Percentiles rank a stretch among this genome's conserved stretches.
These are phyloP conservation scores for Rhagologus leucostigma DNA, from an alignment of 2,113 vertebrate genomes.

Conservation along the genomic window DNA sequence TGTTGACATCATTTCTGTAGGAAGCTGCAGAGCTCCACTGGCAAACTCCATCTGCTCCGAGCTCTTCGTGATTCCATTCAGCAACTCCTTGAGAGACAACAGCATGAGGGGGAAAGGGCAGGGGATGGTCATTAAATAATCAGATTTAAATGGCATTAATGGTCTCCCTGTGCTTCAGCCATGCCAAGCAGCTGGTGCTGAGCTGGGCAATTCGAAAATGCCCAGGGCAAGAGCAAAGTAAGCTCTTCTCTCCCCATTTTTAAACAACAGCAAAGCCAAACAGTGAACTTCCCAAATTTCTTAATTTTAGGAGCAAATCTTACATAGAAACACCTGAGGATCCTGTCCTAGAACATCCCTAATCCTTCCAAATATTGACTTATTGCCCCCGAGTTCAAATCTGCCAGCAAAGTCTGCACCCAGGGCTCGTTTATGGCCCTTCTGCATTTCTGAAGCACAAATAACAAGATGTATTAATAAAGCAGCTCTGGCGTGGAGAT, in stretches of 20 bases:
- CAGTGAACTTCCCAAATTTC: neutral
- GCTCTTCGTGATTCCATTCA: neutral
- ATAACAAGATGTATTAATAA: neutral
- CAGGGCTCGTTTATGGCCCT: neutral
- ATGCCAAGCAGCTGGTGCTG: neutral
- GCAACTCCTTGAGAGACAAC: neutral
- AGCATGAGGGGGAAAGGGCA: neutral
- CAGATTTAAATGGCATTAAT: neutral
- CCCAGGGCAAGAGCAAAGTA: neutral
- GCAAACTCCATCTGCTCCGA: neutral
- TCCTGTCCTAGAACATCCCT: neutral
- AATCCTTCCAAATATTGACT: neutral
- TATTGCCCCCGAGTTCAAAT: neutral
- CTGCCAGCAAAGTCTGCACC: neutral
- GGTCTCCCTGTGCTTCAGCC: neutral
- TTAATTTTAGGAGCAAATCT: neutral
- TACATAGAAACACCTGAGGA: neutral
- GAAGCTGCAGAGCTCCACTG: neutral
- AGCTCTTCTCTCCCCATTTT: neutral
- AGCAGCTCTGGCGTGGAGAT: neutral
- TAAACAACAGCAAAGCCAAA: neutral
- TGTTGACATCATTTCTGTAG: neutral
- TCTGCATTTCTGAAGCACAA: neutral
- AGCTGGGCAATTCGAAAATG: fast-evolving
- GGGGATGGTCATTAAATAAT: neutral